Base-by-base conservation (phyloP, 2,797 vertebrate genomes). In the Typhlichthys eigenmanni region DNA sequence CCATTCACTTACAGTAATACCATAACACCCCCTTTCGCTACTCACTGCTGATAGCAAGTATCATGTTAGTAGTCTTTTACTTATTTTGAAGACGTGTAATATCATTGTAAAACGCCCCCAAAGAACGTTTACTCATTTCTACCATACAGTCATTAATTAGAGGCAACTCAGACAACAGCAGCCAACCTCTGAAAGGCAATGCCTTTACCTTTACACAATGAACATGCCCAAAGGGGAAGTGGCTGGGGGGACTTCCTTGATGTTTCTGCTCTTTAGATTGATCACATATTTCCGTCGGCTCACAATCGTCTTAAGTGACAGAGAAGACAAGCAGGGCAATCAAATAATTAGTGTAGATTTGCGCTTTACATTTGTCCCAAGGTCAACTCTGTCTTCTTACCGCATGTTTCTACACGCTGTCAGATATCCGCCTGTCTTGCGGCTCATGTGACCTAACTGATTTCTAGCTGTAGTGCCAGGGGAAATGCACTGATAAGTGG, bases 261-360 rank as follows among this genome's bases (percentile, higher is more conserved):
- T 38, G 53, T 71, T 78, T 78, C 51, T 57, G n/a, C 68, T 58
- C 49, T 2, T 13, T 46, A 0, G 29, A 29, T 57, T 51, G 66
- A 83, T 65, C 79, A 83, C 78, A 84, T 76, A 74, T 71, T 73
- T 72, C 75, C 67, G 49, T 61, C 66, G 72, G 57, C 24, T 65
- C 49, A 80, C 80, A 85, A 83, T 86, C 80, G 80, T 73, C 55
- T 71, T 54, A 68, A 85, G 74, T 80, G 71, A 85, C 82, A 75
- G 61, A 57, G 47, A 68, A 53, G 66, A 83, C 66, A 60, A 64
- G 57, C 17, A 19, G 53, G 66, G 74, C 80, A 88, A 89, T 87
- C 85, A 86, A 68, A 72, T 75, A 75, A 81, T 81, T 80, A 68
- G 66, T 47, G 67, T 69, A 78, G 74, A 78, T 89, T 71, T 74